Evolutionary conservation across 2,888 invertebrate species (phyloP).

Genomic region (Dimorphilus gyrociliatus): DNA sequence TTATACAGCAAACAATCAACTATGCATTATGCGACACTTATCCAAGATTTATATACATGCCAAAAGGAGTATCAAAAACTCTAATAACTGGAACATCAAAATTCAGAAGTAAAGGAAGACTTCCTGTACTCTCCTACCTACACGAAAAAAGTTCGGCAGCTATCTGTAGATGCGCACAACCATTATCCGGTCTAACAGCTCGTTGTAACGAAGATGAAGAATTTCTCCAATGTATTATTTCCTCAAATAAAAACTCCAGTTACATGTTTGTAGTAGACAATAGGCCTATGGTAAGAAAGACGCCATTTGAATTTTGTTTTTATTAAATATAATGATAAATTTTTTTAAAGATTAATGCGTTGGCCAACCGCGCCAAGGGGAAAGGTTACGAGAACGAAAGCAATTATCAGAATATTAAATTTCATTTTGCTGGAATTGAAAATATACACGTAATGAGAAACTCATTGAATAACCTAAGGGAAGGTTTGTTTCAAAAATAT

Average conservation of each 20-base stretch:
- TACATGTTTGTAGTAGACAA: slow-evolving; percentile 97
- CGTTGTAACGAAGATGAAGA: slow-evolving; percentile 94
- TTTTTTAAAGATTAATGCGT: slow-evolving; percentile 72
- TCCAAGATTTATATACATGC: slow-evolving; percentile 79
- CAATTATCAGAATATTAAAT: slow-evolving; percentile 94
- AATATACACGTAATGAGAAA: slow-evolving; percentile 98
- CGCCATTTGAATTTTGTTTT: too few relatives aligned
- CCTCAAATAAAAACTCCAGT: slow-evolving; percentile 72
- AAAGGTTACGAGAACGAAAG: slow-evolving; percentile 98
- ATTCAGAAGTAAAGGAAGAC: slow-evolving; percentile 80
- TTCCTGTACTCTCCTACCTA: slow-evolving; percentile 84
- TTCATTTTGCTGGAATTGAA: slow-evolving; percentile 93
- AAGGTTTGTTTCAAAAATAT: too few relatives aligned
- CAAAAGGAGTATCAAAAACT: slow-evolving; percentile 52
- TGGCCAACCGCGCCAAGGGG: slow-evolving; percentile 94
- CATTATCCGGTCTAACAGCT: slow-evolving; percentile 88
- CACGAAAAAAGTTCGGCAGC: slow-evolving; percentile 63
- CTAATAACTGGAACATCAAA: slow-evolving; percentile 78
- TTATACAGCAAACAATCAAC: too few relatives aligned
- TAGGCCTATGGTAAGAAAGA: slow-evolving; percentile 60
- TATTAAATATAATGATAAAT: background rate
- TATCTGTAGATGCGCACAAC: slow-evolving; percentile 82
- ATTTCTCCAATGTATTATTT: slow-evolving; percentile 76
- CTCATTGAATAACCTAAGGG: slow-evolving; percentile 78
- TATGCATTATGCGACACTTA: slow-evolving; percentile 99